Conservation (phyloP, 2,888 invertebrate species). For the Bedellia somnulentella region DNA sequence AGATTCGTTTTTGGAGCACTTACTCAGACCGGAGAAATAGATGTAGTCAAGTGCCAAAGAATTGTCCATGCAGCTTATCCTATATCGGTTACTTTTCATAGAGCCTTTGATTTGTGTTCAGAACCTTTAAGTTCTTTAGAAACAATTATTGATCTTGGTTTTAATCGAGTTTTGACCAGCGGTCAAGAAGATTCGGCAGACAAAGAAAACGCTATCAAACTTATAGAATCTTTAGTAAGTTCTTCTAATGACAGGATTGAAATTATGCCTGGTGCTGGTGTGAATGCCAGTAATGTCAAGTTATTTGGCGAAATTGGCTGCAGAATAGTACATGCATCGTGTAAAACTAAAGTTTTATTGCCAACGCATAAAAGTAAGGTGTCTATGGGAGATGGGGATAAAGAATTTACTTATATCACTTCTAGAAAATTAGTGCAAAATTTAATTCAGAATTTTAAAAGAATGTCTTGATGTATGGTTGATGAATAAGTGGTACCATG, state of each 20-base stretch:
- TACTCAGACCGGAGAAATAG: constrained; percentile 61
- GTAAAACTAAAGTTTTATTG: constrained; percentile 49
- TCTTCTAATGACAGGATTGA: constrained; percentile 61
- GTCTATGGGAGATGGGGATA: constrained; percentile 28
- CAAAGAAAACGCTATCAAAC: constrained; percentile 64
- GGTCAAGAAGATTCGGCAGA: constrained; percentile 71
- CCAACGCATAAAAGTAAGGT: constrained; percentile 19
- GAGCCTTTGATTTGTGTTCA: constrained; percentile 79
- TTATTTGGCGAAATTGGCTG: constrained; percentile 69
- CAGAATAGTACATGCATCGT: constrained; percentile 83
- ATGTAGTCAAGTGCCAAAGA: constrained; percentile 63
- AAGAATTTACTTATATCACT: constrained; percentile 23
- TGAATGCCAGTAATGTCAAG: constrained; percentile 69
- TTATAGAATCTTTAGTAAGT: too few species aligned
- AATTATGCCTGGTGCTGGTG: constrained; percentile 86
- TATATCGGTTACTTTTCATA: constrained; percentile 79
- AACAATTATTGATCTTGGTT: constrained; percentile 70
- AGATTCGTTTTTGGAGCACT: constrained; percentile 92
- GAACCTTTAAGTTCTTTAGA: constrained; percentile 64
- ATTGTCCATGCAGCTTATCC: constrained; percentile 63
- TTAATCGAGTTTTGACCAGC: constrained; percentile 80
- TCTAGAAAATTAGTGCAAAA: constrained; percentile 26
- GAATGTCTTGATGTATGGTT: too few species aligned
- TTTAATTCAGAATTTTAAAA: too few species aligned
- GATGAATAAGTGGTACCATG: too few species aligned